These are phyloP conservation scores for Cephus rjabovi DNA, from an alignment of 2,888 invertebrate genomes.

Conservation along the genomic window DNA sequence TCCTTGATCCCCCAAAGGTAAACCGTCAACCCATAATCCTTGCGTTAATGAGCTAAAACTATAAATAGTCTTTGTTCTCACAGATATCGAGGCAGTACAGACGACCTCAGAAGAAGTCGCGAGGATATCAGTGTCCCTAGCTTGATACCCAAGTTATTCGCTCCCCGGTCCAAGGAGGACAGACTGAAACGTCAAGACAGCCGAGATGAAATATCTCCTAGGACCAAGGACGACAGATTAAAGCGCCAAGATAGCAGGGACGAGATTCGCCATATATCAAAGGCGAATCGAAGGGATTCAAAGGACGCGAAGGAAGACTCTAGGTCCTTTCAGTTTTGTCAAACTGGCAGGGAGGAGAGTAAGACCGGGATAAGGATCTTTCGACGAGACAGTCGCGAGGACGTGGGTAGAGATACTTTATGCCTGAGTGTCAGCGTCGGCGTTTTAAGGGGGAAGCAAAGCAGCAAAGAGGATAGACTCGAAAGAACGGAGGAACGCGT, in stretches of 20 bases:
- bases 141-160: slow-evolving; percentile 60
- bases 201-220: slow-evolving; percentile 53
- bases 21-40: not conserved
- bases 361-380: slow-evolving; percentile 40
- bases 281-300: slow-evolving; percentile 13
- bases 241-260: slow-evolving; percentile 61
- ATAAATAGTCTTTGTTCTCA: not conserved
- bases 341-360: slow-evolving; percentile 34
- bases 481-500: slow-evolving; percentile 42
- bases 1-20: slow-evolving; percentile 64
- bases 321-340: not conserved
- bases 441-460: slow-evolving; percentile 40
- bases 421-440: slow-evolving; percentile 36
- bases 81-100: slow-evolving; percentile 62
- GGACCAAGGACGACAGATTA: slow-evolving; percentile 19
- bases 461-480: slow-evolving; percentile 39
- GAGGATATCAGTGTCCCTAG: slow-evolving; percentile 61
- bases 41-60: not conserved
- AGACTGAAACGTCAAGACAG: slow-evolving; percentile 59
- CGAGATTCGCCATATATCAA: slow-evolving; percentile 46
- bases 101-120: slow-evolving; percentile 60
- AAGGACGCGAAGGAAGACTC: slow-evolving; percentile 8
- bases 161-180: slow-evolving; percentile 55
- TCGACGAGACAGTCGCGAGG: slow-evolving; percentile 49
- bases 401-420: slow-evolving; percentile 47